Conservation (phyloP, 1,140 invertebrate species). For the Drosophila teissieri region DNA sequence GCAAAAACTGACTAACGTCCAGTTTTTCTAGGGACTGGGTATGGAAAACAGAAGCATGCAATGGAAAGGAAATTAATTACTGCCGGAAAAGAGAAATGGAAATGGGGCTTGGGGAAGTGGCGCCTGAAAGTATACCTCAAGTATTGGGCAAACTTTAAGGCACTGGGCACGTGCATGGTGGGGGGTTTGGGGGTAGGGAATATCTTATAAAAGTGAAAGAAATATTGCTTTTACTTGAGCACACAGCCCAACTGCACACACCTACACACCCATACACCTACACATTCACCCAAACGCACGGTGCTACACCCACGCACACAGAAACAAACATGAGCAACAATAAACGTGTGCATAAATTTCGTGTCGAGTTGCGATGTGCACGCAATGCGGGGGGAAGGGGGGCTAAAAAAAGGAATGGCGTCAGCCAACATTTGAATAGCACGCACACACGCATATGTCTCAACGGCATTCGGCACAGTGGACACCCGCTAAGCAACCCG, state of each 20-base stretch:
- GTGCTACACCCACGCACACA: slow-evolving; percentile 14
- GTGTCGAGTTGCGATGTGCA: slow-evolving; percentile 50
- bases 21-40: slow-evolving; percentile 18
- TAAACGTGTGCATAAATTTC: slow-evolving; percentile 77
- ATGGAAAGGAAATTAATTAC: slow-evolving; percentile 81
- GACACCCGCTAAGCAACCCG: not conserved
- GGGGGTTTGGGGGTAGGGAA: not conserved
- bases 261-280: not conserved
- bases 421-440: slow-evolving; percentile 80
- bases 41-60: slow-evolving; percentile 50
- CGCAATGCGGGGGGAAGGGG: slow-evolving; percentile 29
- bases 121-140: slow-evolving; percentile 41
- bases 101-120: not conserved
- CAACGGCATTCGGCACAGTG: slow-evolving; percentile 34
- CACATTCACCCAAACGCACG: not conserved
- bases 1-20: slow-evolving; percentile 56
- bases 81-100: slow-evolving; percentile 14
- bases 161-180: slow-evolving; percentile 51
- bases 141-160: slow-evolving; percentile 50
- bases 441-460: slow-evolving; percentile 60
- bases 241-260: slow-evolving; percentile 16
- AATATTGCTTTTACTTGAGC: slow-evolving; percentile 53
- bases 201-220: slow-evolving; percentile 56
- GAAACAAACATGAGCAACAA: slow-evolving; percentile 57
- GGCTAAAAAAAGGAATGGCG: slow-evolving; percentile 66